These are phyloP conservation scores for Discoglossus pictus DNA, from an alignment of 2,797 vertebrate genomes.

Conservation along the genomic window DNA sequence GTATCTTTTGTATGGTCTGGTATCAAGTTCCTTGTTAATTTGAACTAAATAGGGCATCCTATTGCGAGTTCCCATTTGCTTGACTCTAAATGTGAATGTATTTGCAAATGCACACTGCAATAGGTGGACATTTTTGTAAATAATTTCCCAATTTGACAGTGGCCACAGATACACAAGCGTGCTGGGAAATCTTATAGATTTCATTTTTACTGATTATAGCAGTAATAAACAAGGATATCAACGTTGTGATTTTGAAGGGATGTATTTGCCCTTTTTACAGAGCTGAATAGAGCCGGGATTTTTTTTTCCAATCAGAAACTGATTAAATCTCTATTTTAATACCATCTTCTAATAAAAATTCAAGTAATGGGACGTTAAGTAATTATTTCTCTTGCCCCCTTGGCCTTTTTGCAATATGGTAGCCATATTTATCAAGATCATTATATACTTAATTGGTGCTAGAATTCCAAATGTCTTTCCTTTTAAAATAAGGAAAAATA, in stretches of 20 bases:
- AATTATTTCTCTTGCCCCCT: too few species aligned
- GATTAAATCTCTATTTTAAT: too few species aligned
- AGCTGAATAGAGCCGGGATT: too few species aligned
- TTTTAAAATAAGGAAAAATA: too few species aligned
- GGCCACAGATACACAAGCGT: background rate
- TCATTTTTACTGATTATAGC: constrained; percentile 44
- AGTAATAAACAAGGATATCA: background rate
- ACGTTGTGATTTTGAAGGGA: background rate
- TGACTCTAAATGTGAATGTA: constrained; percentile 68
- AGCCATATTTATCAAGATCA: too few species aligned
- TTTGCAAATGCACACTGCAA: constrained; percentile 56
- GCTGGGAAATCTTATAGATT: constrained; percentile 59
- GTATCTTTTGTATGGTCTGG: constrained; percentile 68
- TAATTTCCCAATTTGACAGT: constrained; percentile 54
- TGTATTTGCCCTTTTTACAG: too few species aligned
- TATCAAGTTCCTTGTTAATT: constrained; percentile 76
- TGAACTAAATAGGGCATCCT: constrained; percentile 74
- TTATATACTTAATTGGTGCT: too few species aligned
- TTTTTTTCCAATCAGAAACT: too few species aligned
- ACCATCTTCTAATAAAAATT: too few species aligned
- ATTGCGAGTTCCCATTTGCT: constrained; percentile 70
- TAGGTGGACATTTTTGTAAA: constrained; percentile 68
- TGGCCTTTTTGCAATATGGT: too few species aligned
- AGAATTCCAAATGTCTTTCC: too few species aligned
- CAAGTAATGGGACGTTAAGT: too few species aligned